Conservation (phyloP, 2,797 vertebrate species). For the Myotis daubentonii region DNA sequence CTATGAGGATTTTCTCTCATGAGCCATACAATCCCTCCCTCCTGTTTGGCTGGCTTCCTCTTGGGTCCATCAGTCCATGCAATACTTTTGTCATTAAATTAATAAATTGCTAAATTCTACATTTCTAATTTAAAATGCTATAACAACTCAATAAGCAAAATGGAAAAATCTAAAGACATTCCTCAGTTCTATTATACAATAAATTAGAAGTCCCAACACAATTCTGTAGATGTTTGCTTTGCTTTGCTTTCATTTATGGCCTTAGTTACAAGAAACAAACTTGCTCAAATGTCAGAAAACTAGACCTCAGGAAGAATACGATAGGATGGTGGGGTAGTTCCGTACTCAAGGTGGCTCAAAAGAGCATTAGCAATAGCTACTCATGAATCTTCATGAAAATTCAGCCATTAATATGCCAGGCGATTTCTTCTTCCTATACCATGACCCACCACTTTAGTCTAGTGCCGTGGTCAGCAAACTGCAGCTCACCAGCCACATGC, state of each 20-base stretch:
- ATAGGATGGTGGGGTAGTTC: not conserved
- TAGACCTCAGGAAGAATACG: not conserved
- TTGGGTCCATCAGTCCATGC: not conserved
- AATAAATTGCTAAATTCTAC: not conserved
- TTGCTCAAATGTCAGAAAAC: not conserved
- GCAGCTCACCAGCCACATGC: too few species aligned
- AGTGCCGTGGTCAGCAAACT: not conserved
- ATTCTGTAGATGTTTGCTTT: not conserved
- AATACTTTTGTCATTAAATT: not conserved
- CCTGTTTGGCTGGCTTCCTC: not conserved
- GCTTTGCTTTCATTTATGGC: not conserved
- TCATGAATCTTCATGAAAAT: not conserved
- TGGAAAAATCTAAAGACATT: not conserved
- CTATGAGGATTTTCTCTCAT: not conserved
- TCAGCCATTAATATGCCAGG: not conserved
- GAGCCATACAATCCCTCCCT: not conserved
- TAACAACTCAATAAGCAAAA: not conserved
- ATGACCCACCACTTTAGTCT: not conserved
- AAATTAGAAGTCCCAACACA: not conserved
- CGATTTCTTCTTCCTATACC: not conserved
- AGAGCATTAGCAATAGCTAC: not conserved
- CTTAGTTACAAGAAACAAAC: not conserved
- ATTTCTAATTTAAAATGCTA: slow-evolving; percentile 3
- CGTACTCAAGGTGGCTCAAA: not conserved
- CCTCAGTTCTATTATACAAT: not conserved